Percentiles rank a stretch among this genome's conserved stretches.
Evolutionary conservation across 2,113 vertebrate genomes (phyloP).

Genomic region (Ictalurus furcatus): DNA sequence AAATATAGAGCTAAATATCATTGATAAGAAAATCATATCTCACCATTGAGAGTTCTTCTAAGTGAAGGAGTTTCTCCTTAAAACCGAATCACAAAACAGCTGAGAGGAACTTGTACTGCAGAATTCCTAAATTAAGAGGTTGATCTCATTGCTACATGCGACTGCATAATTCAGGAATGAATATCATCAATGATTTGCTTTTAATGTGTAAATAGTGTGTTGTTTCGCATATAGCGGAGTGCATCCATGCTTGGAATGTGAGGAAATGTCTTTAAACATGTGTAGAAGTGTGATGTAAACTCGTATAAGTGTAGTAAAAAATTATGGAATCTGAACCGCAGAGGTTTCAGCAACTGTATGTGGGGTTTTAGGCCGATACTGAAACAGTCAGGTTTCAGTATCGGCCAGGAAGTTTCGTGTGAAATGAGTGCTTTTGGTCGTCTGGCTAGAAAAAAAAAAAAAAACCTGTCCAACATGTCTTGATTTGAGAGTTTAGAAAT

Average conservation of each 20-base stretch:
- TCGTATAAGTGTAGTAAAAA: not conserved
- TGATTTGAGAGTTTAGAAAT: not conserved
- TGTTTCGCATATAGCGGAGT: not conserved
- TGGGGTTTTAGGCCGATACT: too few species aligned
- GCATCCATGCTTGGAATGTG: not conserved
- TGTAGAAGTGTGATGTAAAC: not conserved
- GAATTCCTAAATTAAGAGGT: not conserved
- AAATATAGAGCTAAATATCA: not conserved
- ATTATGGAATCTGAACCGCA: not conserved
- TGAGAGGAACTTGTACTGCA: not conserved
- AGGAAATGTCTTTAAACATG: not conserved
- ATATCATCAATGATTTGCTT: not conserved
- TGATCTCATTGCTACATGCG: not conserved
- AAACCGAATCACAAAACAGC: not conserved
- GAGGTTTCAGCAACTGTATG: not conserved
- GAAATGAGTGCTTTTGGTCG: not conserved
- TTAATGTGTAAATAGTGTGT: not conserved
- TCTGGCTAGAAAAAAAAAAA: not conserved
- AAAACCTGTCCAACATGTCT: not conserved
- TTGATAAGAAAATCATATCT: not conserved
- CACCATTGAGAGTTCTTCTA: not conserved
- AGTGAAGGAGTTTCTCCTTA: not conserved
- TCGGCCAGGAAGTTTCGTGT: not conserved
- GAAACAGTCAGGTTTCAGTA: not conserved
- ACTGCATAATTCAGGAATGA: not conserved